These are phyloP conservation scores for Argyrosomus regius DNA, from an alignment of 2,797 vertebrate genomes.

Conservation along the genomic window DNA sequence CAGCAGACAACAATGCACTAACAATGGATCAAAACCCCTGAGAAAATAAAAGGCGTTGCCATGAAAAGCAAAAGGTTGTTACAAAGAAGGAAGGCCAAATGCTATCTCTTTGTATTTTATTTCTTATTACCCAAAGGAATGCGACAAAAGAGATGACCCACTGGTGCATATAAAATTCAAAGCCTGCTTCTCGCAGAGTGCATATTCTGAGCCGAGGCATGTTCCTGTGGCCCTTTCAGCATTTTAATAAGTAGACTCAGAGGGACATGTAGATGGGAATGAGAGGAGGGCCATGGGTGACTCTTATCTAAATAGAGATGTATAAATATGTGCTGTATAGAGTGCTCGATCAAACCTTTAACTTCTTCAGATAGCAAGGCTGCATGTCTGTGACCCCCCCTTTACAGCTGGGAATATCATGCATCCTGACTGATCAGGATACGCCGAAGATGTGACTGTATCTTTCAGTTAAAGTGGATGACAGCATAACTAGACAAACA, in stretches of 20 bases:
- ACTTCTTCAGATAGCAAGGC: constrained; percentile 10
- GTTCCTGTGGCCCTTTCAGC: constrained; percentile 33
- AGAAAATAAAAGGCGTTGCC: constrained; percentile 54
- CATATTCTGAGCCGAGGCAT: constrained; percentile 20
- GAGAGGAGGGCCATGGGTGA: constrained; percentile 18
- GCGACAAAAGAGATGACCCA: constrained; percentile 40
- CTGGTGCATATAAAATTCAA: constrained; percentile 45
- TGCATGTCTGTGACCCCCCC: constrained; percentile 7
- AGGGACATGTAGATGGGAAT: constrained; percentile 20
- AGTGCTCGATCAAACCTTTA: background rate
- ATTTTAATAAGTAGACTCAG: constrained; percentile 50
- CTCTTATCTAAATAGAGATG: constrained; percentile 77
- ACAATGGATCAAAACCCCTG: constrained; percentile 58
- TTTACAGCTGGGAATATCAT: background rate
- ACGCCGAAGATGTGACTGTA: background rate
- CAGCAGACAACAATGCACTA: constrained; percentile 41
- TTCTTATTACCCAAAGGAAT: constrained; percentile 55
- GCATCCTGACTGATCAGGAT: background rate
- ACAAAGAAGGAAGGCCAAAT: constrained; percentile 47
- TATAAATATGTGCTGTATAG: constrained; percentile 35
- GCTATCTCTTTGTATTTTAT: constrained; percentile 49
- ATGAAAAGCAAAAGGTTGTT: constrained; percentile 41
- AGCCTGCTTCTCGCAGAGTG: constrained; percentile 40
- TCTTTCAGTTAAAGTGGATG: background rate
- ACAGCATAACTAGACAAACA: background rate